Evolutionary conservation across 2,888 invertebrate genomes (phyloP).

Genomic region (Caenorhabditis angaria): DNA sequence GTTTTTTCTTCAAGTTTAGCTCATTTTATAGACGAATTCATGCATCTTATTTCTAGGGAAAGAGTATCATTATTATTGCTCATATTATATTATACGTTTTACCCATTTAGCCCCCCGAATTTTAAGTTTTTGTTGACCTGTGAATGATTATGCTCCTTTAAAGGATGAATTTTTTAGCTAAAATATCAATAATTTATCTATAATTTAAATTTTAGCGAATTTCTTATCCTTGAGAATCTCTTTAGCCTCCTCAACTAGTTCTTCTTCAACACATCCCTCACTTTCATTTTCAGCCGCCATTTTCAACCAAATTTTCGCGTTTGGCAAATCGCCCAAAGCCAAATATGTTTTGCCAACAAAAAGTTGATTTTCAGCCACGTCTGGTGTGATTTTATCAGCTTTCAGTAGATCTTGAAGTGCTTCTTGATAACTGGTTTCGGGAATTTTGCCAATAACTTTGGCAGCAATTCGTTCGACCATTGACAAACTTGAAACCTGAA

Average conservation of each 20-base stretch:
- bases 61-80: too few relatives aligned
- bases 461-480: slow-evolving; percentile 37
- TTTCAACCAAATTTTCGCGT: slow-evolving; percentile 40
- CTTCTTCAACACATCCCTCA: slow-evolving; percentile 32
- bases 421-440: slow-evolving; percentile 26
- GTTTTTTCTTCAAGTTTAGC: too few relatives aligned
- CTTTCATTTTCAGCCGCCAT: slow-evolving; percentile 20
- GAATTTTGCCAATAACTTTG: slow-evolving; percentile 37
- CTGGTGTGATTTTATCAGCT: slow-evolving; percentile 22
- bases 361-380: slow-evolving; percentile 45
- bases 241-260: slow-evolving; percentile 40
- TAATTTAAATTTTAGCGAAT: not conserved
- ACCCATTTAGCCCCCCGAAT: too few relatives aligned
- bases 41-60: too few relatives aligned
- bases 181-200: too few relatives aligned
- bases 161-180: too few relatives aligned
- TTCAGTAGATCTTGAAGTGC: slow-evolving; percentile 46
- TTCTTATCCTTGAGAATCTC: slow-evolving; percentile 29
- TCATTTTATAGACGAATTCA: too few relatives aligned
- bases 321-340: slow-evolving; percentile 37
- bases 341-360: slow-evolving; percentile 51
- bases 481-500: slow-evolving; percentile 4
- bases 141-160: too few relatives aligned
- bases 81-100: too few relatives aligned
- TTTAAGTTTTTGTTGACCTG: too few relatives aligned